Base-by-base conservation (phyloP, 1,140 invertebrate genomes). In the Rhysida immarginata region DNA sequence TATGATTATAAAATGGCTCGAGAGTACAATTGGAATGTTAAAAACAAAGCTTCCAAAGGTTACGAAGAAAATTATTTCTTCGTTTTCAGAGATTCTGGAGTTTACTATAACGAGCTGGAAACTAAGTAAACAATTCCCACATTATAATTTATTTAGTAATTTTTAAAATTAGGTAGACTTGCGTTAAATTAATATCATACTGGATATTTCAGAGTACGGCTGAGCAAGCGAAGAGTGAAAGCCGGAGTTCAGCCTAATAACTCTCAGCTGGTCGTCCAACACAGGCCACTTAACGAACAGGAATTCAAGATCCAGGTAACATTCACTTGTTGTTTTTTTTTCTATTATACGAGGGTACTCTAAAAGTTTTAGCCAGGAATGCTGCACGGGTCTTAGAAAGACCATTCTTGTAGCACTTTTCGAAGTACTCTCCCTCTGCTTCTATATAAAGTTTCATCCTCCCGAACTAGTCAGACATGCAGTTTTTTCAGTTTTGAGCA, bases 31-130 rank as follows among this genome's bases (percentile, higher is more conserved):
- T 97, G 94, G 95, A 97, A 96, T 73, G 94, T 98, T 1, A 97
- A 98, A 68, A 96, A 89, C 68, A 98, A 97, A 76, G 83, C 89
- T 0, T 92, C 88, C 0, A 94, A 96, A 70, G 94, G 93, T 41
- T 97, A 96, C 66, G 93, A 97, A 71, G 95, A 98, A 71, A 98
- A 95, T 70, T 98, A 97, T 69, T 99, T 97, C 72, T 85, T 98
- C 70, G 86, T 96, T 55, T 80, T 95, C 53, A 78, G 91, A 53
- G 81, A 95, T 66, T 86, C 74, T 64, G 85, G 84, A 48, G 86
- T 95, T 24, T 97, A 86, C 71, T 99, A 97, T 69, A 94, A 98
- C 75, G 94, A 98, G 71, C 67, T 99, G 60, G 95, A 98, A 72
- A 98, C 94, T 0, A 81, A 79, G 78, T 80, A 59, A 49, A 52